These are phyloP conservation scores for Corythornis madagascariensis DNA, from an alignment of 2,113 vertebrate species.

Conservation along the genomic window DNA sequence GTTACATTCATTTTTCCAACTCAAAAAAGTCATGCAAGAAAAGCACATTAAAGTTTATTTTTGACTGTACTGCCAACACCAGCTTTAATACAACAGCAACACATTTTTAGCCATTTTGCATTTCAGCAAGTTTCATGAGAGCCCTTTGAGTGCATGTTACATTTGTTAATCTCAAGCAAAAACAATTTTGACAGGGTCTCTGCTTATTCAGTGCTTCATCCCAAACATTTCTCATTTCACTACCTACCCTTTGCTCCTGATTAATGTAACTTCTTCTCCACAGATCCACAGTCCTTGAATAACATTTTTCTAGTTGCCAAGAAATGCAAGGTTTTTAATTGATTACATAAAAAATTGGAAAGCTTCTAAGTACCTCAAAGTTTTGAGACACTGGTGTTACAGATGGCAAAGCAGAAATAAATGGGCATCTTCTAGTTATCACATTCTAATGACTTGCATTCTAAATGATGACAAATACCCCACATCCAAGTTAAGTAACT, in stretches of 20 bases:
- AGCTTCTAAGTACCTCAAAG: background rate
- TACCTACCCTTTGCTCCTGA: background rate
- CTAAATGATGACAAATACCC: background rate
- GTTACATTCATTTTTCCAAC: background rate
- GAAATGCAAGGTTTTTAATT: background rate
- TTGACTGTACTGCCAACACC: background rate
- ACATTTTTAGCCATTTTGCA: background rate
- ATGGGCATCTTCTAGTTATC: background rate
- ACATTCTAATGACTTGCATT: background rate
- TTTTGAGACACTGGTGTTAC: background rate
- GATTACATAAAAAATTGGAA: background rate
- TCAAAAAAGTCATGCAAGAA: background rate
- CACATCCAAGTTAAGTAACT: background rate
- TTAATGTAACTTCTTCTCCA: background rate
- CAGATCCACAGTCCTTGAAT: background rate
- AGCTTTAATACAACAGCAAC: background rate
- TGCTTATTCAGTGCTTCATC: background rate
- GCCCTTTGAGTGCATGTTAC: background rate
- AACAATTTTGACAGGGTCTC: background rate
- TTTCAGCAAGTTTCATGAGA: background rate
- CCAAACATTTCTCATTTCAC: background rate
- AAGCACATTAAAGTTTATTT: background rate
- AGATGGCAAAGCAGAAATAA: background rate
- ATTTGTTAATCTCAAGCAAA: slow-evolving; percentile 3
- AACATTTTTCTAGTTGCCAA: background rate